A percentile compares a stretch with the other conserved stretches of the same genome.
Conservation (phyloP, 2,113 vertebrate species). For the Cyanocitta stelleri region DNA sequence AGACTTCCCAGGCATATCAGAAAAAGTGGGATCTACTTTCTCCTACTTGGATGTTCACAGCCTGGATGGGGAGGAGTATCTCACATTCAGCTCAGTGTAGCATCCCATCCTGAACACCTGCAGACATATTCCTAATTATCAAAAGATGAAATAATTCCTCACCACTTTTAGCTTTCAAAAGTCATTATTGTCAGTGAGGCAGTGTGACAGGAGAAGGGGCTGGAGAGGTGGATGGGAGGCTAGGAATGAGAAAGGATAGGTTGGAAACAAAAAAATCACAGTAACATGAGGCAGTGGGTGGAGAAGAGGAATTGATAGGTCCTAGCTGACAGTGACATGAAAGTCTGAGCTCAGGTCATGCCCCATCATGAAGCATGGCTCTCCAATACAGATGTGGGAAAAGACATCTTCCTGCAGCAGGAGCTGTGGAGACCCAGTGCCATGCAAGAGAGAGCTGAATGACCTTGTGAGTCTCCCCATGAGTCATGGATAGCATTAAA, state of each 20-base stretch:
- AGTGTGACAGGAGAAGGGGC: not conserved
- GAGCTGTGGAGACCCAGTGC: not conserved
- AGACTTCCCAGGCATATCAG: not conserved
- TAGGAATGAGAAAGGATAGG: too few species aligned
- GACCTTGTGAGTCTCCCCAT: not conserved
- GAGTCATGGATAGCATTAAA: not conserved
- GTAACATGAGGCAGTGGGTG: not conserved
- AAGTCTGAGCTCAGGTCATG: not conserved
- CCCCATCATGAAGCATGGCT: not conserved
- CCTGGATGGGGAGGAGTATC: not conserved
- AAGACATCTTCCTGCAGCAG: not conserved
- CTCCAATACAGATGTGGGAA: not conserved
- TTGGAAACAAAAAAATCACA: not conserved
- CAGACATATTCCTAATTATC: not conserved
- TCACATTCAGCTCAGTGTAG: not conserved
- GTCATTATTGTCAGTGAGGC: not conserved
- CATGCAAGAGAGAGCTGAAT: not conserved
- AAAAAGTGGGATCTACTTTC: not conserved
- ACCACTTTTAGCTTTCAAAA: not conserved
- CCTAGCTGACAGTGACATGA: not conserved
- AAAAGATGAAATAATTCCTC: not conserved
- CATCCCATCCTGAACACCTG: not conserved
- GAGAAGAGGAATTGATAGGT: not conserved
- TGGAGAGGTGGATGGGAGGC: too few species aligned
- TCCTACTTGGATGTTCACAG: not conserved